Percentiles rank a stretch among this genome's conserved stretches.
phyloP scores from a whole-genome alignment of 2,113 vertebrate species.

The Ornithorhynchus anatinus region DNA sequence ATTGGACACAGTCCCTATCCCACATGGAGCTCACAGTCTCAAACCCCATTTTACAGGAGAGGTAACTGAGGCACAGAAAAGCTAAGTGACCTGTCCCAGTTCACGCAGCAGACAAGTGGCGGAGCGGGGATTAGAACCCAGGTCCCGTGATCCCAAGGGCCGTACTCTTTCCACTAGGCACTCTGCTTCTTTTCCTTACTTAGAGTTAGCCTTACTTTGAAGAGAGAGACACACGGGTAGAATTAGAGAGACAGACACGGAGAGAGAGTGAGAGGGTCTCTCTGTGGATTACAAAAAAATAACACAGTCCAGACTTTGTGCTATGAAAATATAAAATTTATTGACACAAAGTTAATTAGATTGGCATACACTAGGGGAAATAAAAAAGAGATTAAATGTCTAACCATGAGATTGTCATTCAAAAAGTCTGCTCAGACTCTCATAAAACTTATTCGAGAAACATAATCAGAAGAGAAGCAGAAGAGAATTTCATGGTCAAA shows the following conservation, averaged over 20 bases:
- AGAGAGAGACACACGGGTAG: too few species aligned
- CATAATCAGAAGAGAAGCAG: background rate
- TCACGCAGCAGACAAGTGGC: too few species aligned
- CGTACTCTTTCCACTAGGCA: background rate
- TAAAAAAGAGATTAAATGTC: constrained; percentile 39
- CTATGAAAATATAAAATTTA: constrained; percentile 34
- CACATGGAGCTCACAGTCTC: too few species aligned
- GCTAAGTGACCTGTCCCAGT: too few species aligned
- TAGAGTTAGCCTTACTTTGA: too few species aligned
- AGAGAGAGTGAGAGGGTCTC: too few species aligned
- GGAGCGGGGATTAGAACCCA: too few species aligned
- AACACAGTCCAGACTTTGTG: constrained; percentile 11
- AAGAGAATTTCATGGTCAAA: background rate
- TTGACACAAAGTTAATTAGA: constrained; percentile 45
- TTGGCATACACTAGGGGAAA: constrained; percentile 18
- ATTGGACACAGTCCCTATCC: too few species aligned
- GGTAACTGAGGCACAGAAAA: too few species aligned
- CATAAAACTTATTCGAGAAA: constrained; percentile 8
- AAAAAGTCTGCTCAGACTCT: constrained; percentile 3
- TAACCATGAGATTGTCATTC: background rate
- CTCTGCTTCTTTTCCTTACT: constrained; percentile 2
- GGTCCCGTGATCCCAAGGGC: too few species aligned
- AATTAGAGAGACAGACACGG: too few species aligned
- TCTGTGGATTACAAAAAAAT: constrained; percentile 21
- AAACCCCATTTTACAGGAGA: too few species aligned